Evolutionary conservation across 2,888 invertebrate genomes (phyloP), one percentile per base, ranked within the genome.

Genomic region (Actias luna): DNA sequence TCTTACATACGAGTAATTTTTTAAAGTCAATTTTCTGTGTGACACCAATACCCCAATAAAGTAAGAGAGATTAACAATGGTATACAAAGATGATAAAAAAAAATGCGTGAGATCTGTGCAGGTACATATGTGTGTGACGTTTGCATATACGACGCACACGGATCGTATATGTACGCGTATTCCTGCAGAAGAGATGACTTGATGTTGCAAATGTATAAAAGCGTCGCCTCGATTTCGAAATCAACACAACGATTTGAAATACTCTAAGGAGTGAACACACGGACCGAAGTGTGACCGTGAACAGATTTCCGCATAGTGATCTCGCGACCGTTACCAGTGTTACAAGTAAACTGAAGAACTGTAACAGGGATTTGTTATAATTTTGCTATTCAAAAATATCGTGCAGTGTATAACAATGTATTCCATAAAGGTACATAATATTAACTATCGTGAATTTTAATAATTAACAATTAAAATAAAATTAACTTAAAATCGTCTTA

Each of bases 121-220:
- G 69, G 71, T 76, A 75, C 59, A 66, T 62, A 67, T 72, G 71
- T 76, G 76, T 83, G 80, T 83, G 80, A 78, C 75, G 78, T 75
- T 77, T 75, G 46, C 22, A 67, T 65, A 71, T 65, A 65, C 79
- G 78, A 79, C 77, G 75, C 78, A 75, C 73, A 55, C 64, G 58
- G 64, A 36, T 61, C 67, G 65, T 70, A 71, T 72, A 68, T 71
- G 70, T 80, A 75, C 67, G 79, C 72, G 75, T 76, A 69, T 74
- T 82, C 77, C 81, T 81, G 83, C 83, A 79, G 83, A 63, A 82
- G 78, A 82, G 83, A 85, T 83, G 86, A 84, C 79, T 85, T 84
- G 89, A 89, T 91, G 89, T 87, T 88, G 88, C 89, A 85, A 87
- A 87, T 88, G 86, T 92, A 92, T 92, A 92, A 88, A 92, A 92